Percentiles rank a stretch among this genome's conserved stretches.
Conservation (phyloP, 2,113 vertebrate genomes). For the Bombycilla garrulus region DNA sequence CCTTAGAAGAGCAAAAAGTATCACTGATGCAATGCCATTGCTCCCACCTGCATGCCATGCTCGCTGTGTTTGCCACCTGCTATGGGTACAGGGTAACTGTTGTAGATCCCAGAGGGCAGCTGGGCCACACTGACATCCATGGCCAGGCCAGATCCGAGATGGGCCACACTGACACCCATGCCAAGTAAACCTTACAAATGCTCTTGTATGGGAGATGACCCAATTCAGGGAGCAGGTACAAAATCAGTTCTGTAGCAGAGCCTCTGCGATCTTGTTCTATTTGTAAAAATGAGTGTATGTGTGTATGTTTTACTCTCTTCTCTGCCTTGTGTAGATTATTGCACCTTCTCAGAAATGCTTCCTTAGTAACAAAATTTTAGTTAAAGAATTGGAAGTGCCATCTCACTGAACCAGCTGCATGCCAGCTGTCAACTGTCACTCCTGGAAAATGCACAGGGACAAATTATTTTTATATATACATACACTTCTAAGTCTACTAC, state of each 20-base stretch:
- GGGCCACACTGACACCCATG: not conserved
- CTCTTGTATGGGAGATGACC: not conserved
- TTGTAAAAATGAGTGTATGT: not conserved
- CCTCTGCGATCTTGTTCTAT: not conserved
- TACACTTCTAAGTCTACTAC: not conserved
- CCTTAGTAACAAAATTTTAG: not conserved
- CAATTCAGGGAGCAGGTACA: not conserved
- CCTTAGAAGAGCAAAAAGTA: not conserved
- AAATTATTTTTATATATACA: not conserved
- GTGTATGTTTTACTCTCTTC: not conserved
- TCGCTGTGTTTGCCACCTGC: not conserved
- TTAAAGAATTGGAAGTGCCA: not conserved
- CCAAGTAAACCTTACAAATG: not conserved
- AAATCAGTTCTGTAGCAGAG: not conserved
- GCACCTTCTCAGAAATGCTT: not conserved
- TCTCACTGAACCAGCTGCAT: not conserved
- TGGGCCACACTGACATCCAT: not conserved
- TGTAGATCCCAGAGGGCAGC: not conserved
- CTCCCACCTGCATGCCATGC: rapidly evolving
- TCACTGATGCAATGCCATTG: not conserved
- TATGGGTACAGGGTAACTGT: not conserved
- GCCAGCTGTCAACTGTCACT: not conserved
- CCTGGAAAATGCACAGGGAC: not conserved
- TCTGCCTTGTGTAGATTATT: not conserved
- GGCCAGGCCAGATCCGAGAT: not conserved